Conservation (phyloP, 2,797 vertebrate species). For the Tangara arthus region DNA sequence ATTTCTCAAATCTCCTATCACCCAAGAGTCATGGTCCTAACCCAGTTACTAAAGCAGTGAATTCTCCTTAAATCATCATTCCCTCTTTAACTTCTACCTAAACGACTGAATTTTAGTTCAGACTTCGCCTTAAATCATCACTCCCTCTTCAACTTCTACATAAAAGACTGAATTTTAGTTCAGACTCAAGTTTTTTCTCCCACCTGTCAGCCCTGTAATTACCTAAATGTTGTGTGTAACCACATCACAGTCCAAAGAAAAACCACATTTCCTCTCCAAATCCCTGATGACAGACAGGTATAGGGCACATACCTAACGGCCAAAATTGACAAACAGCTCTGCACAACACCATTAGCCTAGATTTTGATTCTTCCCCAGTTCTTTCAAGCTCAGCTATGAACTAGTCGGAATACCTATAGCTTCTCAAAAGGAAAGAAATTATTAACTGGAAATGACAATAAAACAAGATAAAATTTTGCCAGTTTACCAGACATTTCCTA, state of each 20-base stretch:
- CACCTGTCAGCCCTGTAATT: background rate
- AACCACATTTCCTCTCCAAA: background rate
- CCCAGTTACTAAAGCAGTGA: background rate
- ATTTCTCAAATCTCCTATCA: rapidly evolving
- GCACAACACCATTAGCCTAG: background rate
- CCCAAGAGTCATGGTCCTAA: background rate
- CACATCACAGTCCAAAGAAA: background rate
- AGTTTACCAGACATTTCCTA: background rate
- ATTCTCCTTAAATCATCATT: background rate
- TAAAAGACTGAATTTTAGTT: background rate
- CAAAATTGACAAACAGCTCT: background rate
- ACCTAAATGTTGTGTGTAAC: rapidly evolving
- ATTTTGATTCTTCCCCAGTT: background rate
- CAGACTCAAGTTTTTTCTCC: background rate
- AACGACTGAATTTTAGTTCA: background rate
- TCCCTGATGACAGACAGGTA: background rate
- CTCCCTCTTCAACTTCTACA: no score
- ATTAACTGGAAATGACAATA: background rate
- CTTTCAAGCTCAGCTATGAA: background rate
- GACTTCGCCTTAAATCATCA: background rate
- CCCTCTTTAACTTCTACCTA: no score
- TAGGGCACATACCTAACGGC: background rate
- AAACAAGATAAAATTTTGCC: background rate
- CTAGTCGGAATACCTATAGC: background rate
- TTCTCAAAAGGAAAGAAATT: background rate